Evolutionary conservation across 2,888 invertebrate genomes (phyloP).

Genomic region (Conomelus anceps): DNA sequence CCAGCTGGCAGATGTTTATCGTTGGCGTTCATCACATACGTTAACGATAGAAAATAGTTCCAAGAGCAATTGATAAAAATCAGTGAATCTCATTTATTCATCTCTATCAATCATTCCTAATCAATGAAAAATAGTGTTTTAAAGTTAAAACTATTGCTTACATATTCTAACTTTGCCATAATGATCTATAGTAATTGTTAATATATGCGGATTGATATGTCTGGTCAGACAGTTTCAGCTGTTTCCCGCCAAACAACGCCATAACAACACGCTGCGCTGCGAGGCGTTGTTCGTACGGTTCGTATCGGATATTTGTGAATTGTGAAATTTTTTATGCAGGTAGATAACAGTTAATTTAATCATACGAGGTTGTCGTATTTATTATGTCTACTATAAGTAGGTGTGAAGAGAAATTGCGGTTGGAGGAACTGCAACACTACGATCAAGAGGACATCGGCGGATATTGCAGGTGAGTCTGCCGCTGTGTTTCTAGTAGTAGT

Average conservation of each 20-base stretch:
- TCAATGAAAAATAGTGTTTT: background rate
- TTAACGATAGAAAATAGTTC: background rate
- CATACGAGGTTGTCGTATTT: constrained; percentile 25
- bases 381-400: constrained; percentile 35
- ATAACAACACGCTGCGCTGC: constrained; percentile 51
- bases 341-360: constrained; percentile 23
- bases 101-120: background rate
- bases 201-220: constrained; percentile 16
- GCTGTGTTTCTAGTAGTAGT: constrained; percentile 11
- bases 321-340: constrained; percentile 26
- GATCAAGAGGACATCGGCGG: constrained; percentile 35
- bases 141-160: background rate
- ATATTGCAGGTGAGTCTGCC: constrained; percentile 34
- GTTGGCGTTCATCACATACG: background rate
- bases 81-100: background rate
- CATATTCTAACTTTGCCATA: background rate
- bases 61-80: background rate
- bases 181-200: constrained; percentile 5
- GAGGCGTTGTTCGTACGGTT: constrained; percentile 44
- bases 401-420: constrained; percentile 35
- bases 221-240: constrained; percentile 43
- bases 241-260: constrained; percentile 63
- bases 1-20: constrained; percentile 20
- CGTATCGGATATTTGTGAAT: constrained; percentile 37
- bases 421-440: constrained; percentile 36